These are phyloP conservation scores for Drosophila mauritiana DNA, from an alignment of 1,140 invertebrate genomes.

Conservation along the genomic window DNA sequence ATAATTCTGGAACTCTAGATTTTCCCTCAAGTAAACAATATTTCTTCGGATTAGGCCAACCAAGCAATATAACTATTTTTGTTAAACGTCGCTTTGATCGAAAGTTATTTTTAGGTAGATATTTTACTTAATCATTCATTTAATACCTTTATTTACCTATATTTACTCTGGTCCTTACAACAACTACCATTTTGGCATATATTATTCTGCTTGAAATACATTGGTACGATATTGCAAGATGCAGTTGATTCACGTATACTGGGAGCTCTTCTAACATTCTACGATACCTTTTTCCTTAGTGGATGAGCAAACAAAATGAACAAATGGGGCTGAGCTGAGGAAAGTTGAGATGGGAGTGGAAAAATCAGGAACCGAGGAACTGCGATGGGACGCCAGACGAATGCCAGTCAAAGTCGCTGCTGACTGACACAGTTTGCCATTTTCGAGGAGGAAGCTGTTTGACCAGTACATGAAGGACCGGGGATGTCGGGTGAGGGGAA, in stretches of 20 bases:
- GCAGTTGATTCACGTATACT: too few relatives aligned
- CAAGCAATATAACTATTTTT: too few relatives aligned
- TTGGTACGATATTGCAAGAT: too few relatives aligned
- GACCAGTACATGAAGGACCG: slow-evolving; percentile 13
- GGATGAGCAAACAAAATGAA: slow-evolving; percentile 33
- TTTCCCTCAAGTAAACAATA: neutral
- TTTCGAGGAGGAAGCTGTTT: slow-evolving; percentile 46
- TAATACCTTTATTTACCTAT: too few relatives aligned
- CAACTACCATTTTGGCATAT: too few relatives aligned
- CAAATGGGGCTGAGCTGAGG: slow-evolving; percentile 25
- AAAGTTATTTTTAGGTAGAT: too few relatives aligned
- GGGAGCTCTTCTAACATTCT: too few relatives aligned
- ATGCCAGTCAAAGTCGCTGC: slow-evolving; percentile 70
- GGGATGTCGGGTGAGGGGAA: neutral
- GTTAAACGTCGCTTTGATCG: too few relatives aligned
- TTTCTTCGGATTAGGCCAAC: neutral
- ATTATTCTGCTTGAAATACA: too few relatives aligned
- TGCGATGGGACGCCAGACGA: slow-evolving; percentile 55
- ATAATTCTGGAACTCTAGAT: neutral
- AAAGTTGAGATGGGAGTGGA: slow-evolving; percentile 16
- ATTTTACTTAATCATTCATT: too few relatives aligned
- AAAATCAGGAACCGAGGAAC: slow-evolving; percentile 23
- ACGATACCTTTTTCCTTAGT: slow-evolving; percentile 1
- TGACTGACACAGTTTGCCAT: slow-evolving; percentile 76
- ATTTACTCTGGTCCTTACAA: too few relatives aligned